Conservation (phyloP, 1,140 invertebrate genomes). For the Drosophila asahinai region DNA sequence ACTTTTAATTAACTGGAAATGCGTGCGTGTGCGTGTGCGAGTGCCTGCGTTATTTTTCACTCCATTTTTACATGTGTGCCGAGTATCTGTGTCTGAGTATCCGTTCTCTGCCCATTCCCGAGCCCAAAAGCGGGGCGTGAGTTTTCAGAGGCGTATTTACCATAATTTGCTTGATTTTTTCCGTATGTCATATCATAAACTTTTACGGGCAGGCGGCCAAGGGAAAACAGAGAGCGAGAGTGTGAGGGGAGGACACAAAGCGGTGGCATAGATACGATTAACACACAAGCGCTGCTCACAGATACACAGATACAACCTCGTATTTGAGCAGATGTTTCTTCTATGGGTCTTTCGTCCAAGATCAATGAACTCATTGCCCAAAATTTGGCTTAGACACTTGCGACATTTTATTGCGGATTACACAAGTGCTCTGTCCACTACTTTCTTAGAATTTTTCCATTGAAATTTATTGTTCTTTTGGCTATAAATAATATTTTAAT, state of each 20-base stretch:
- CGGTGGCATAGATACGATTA: conserved; percentile 51
- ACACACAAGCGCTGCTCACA: conserved; percentile 22
- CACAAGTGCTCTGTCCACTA: neutral
- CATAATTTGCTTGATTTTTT: conserved; percentile 69
- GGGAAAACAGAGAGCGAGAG: neutral
- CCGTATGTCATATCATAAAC: conserved; percentile 43
- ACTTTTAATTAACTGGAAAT: conserved; percentile 79
- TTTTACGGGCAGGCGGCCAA: conserved; percentile 22
- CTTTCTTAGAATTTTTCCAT: neutral
- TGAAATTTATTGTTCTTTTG: neutral
- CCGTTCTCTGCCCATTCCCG: conserved; percentile 20
- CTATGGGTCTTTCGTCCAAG: conserved; percentile 32
- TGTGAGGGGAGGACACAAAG: conserved; percentile 15
- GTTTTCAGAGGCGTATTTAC: conserved; percentile 62
- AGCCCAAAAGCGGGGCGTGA: conserved; percentile 53
- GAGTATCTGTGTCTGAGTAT: conserved; percentile 21
- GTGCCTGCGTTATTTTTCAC: conserved; percentile 17
- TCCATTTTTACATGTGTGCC: conserved; percentile 2
- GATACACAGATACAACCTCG: conserved; percentile 2
- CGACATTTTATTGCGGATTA: conserved; percentile 4
- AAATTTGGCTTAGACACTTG: conserved; percentile 35
- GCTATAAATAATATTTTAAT: too few species aligned
- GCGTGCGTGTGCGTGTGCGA: conserved; percentile 35
- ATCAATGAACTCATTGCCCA: conserved; percentile 60
- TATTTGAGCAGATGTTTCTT: conserved; percentile 71